These are phyloP conservation scores for Plagodis dolabraria DNA, from an alignment of 2,888 invertebrate genomes.

Conservation along the genomic window DNA sequence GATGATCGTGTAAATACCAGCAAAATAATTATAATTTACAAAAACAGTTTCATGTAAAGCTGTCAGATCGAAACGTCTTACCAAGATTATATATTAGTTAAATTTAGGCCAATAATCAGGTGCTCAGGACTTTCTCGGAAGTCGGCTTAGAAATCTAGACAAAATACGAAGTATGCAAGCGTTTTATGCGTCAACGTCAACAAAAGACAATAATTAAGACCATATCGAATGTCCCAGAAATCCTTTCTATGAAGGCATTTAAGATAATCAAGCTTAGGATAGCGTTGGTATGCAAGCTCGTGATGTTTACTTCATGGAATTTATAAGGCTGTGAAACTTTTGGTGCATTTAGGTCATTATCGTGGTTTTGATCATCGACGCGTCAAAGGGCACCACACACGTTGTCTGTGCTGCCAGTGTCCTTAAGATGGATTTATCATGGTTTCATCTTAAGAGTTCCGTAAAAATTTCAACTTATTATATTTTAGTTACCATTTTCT, in stretches of 20 bases:
- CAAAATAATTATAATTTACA: too few species aligned
- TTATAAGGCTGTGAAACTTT: constrained; percentile 62
- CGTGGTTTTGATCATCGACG: constrained; percentile 73
- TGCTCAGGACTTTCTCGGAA: too few species aligned
- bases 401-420: constrained; percentile 51
- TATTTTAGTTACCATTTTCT: too few species aligned
- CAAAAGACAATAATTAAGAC: constrained; percentile 57
- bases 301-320: constrained; percentile 69
- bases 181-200: constrained; percentile 54
- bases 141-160: constrained; percentile 11
- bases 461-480: too few species aligned
- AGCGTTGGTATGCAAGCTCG: constrained; percentile 67
- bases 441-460: constrained; percentile 38
- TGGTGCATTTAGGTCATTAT: constrained; percentile 60
- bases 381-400: constrained; percentile 77
- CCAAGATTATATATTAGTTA: too few species aligned
- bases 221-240: constrained; percentile 54
- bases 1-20: too few species aligned
- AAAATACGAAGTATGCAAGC: constrained; percentile 30
- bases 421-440: constrained; percentile 71
- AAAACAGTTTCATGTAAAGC: too few species aligned
- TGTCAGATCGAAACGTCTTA: too few species aligned
- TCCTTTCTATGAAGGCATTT: constrained; percentile 70
- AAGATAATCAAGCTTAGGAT: constrained; percentile 68
- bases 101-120: too few species aligned